Percentiles rank a stretch among this genome's conserved stretches.
Conservation (phyloP, 2,113 vertebrate species). For the Pituophis catenifer region DNA sequence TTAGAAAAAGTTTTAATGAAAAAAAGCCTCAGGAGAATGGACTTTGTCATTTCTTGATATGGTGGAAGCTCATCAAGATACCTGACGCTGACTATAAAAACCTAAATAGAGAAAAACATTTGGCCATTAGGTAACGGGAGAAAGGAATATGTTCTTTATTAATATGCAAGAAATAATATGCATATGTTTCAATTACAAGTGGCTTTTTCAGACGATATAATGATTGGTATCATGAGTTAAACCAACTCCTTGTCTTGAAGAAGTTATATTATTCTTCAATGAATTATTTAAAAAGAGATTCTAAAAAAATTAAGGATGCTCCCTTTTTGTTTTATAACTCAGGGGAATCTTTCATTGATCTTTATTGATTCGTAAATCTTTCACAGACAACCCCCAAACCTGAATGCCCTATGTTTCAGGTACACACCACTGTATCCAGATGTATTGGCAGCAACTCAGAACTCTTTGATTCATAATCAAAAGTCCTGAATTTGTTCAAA, state of each 20-base stretch:
- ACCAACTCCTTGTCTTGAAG: constrained; percentile 46
- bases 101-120: constrained; percentile 32
- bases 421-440: background rate
- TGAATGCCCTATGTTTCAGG: constrained; percentile 24
- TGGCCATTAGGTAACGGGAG: background rate
- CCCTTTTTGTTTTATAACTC: background rate
- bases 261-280: constrained; percentile 12
- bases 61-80: constrained; percentile 18
- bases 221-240: constrained; percentile 52
- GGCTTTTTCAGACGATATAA: constrained; percentile 36
- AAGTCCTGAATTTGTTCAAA: background rate
- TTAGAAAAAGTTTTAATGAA: background rate
- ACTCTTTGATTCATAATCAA: background rate
- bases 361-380: background rate
- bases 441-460: background rate
- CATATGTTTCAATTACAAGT: constrained; percentile 39
- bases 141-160: constrained; percentile 59
- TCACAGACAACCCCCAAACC: background rate
- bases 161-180: constrained; percentile 48
- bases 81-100: background rate
- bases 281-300: background rate
- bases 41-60: background rate
- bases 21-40: background rate
- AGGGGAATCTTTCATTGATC: background rate
- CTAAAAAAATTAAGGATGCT: background rate